phyloP scores from a whole-genome alignment of 2,888 invertebrate species.

The Acrobasis consociella region DNA sequence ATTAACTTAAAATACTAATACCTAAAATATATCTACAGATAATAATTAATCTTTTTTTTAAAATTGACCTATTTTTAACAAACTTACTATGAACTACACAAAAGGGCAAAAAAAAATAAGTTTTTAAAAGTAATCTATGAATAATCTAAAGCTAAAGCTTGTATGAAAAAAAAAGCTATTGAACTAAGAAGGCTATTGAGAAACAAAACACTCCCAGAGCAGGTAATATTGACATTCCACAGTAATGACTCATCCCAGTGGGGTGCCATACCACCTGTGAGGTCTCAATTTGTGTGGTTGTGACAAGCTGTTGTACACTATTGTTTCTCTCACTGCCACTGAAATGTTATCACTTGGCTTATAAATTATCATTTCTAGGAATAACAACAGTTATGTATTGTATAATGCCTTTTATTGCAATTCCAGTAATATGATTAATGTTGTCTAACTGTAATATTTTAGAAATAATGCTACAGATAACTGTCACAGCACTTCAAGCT shows the following conservation, averaged over 20 bases:
- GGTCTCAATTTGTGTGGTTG: slow-evolving; percentile 28
- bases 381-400: not conserved
- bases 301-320: not conserved
- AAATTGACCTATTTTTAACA: no score
- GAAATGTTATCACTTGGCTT: not conserved
- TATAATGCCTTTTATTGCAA: not conserved
- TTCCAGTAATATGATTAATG: not conserved
- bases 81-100: no score
- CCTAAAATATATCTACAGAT: no score
- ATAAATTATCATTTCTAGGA: not conserved
- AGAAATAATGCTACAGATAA: no score
- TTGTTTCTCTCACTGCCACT: not conserved
- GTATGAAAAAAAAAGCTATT: no score
- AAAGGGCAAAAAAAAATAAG: no score
- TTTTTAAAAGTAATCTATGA: no score
- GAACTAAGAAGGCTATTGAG: not conserved
- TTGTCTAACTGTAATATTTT: no score
- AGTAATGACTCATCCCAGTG: slow-evolving; percentile 57
- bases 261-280: slow-evolving; percentile 35
- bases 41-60: no score
- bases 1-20: no score
- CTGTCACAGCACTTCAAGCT: no score
- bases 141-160: no score
- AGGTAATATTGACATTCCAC: slow-evolving; percentile 59
- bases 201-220: slow-evolving; percentile 29